Evolutionary conservation across 92 coral and sea anemone genomes (phyloP).

Genomic region (Parazoanthus darwini): DNA sequence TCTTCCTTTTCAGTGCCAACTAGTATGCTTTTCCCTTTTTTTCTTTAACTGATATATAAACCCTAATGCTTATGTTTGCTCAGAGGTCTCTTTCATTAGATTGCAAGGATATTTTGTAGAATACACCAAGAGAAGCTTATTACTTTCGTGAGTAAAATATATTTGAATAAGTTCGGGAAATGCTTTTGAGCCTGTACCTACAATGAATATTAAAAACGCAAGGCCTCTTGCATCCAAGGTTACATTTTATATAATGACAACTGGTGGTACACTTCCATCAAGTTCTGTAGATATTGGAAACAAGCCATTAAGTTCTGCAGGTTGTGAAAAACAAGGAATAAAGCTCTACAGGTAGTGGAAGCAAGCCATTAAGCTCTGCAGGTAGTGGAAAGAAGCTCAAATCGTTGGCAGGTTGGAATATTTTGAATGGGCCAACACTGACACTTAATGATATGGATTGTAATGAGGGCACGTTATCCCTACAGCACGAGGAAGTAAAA

Average conservation of each 20-base stretch:
- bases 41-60: too few relatives aligned
- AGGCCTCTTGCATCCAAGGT: slow-evolving; percentile 26
- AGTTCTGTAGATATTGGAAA: neutral
- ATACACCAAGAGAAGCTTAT: too few relatives aligned
- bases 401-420: neutral
- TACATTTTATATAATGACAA: slow-evolving; percentile 11
- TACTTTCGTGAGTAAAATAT: too few relatives aligned
- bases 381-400: slow-evolving; percentile 18
- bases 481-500: slow-evolving; percentile 47
- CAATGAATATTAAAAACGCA: neutral
- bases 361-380: slow-evolving; percentile 14
- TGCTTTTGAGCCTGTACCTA: neutral
- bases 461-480: slow-evolving; percentile 11
- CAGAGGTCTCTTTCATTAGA: too few relatives aligned
- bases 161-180: too few relatives aligned
- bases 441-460: neutral
- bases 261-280: slow-evolving; percentile 15
- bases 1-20: too few relatives aligned
- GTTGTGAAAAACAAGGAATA: neutral
- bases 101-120: too few relatives aligned
- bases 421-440: slow-evolving; percentile 4
- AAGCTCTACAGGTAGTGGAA: slow-evolving; percentile 1
- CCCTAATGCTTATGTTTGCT: too few relatives aligned
- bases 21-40: too few relatives aligned
- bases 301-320: slow-evolving; percentile 10